phyloP scores from a whole-genome alignment of 2,797 vertebrate genomes.

The Onychomys arenicola region DNA sequence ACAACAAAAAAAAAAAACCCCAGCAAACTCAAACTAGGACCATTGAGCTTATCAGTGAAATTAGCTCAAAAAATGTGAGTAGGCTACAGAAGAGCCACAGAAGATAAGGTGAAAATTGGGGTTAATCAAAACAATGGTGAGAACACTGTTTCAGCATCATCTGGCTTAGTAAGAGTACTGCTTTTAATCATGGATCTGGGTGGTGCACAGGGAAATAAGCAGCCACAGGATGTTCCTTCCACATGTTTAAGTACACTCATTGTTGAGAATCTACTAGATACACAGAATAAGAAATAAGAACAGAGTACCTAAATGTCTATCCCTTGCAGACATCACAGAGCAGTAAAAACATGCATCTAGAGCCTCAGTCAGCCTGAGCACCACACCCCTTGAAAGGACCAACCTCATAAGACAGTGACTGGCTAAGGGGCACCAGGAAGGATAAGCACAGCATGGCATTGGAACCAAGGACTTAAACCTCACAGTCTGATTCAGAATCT shows the following conservation, averaged over 20 bases:
- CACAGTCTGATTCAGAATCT: not conserved
- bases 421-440: not conserved
- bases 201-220: not conserved
- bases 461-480: not conserved
- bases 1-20: too few species aligned
- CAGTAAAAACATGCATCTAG: too few species aligned
- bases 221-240: not conserved
- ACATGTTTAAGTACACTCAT: not conserved
- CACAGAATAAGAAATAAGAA: not conserved
- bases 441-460: not conserved
- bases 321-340: not conserved
- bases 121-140: not conserved
- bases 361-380: not conserved
- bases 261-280: not conserved
- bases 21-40: not conserved
- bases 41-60: not conserved
- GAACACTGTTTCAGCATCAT: not conserved
- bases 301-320: fast-evolving
- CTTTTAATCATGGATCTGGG: not conserved
- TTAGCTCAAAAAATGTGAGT: not conserved
- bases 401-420: not conserved
- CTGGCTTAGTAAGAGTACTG: not conserved
- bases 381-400: not conserved
- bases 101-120: not conserved
- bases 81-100: fast-evolving